Conservation (phyloP, 2,888 invertebrate genomes). For the Nemurella pictetii region DNA sequence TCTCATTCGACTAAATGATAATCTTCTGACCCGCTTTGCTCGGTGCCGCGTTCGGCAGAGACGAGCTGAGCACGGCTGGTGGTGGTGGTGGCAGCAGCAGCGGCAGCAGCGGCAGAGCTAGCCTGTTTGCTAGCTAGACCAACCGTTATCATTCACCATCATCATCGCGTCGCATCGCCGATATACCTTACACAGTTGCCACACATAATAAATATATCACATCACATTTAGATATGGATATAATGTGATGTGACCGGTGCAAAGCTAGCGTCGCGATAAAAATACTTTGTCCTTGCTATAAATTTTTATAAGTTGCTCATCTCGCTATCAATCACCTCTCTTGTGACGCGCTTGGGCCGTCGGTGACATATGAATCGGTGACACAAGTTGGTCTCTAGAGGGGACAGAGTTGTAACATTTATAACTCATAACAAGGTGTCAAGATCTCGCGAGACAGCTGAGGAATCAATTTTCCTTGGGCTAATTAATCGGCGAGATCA, state of each 20-base stretch:
- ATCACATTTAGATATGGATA: neutral
- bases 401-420: neutral
- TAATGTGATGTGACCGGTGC: too few relatives aligned
- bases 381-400: too few relatives aligned
- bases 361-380: too few relatives aligned
- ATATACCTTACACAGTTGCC: conserved; percentile 19
- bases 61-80: too few relatives aligned
- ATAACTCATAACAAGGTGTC: too few relatives aligned
- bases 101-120: neutral
- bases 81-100: too few relatives aligned
- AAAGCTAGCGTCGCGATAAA: neutral
- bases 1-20: conserved; percentile 15
- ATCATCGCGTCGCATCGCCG: too few relatives aligned
- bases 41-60: neutral
- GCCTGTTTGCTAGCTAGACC: conserved; percentile 1
- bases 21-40: conserved; percentile 15
- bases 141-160: conserved; percentile 12
- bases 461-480: neutral
- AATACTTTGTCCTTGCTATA: neutral
- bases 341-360: neutral
- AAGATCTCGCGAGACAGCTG: neutral
- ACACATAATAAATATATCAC: neutral
- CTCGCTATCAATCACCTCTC: neutral
- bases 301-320: neutral
- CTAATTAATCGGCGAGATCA: neutral